These are phyloP conservation scores for Holocentrus rufus DNA, from an alignment of 2,797 vertebrate genomes.

Conservation along the genomic window DNA sequence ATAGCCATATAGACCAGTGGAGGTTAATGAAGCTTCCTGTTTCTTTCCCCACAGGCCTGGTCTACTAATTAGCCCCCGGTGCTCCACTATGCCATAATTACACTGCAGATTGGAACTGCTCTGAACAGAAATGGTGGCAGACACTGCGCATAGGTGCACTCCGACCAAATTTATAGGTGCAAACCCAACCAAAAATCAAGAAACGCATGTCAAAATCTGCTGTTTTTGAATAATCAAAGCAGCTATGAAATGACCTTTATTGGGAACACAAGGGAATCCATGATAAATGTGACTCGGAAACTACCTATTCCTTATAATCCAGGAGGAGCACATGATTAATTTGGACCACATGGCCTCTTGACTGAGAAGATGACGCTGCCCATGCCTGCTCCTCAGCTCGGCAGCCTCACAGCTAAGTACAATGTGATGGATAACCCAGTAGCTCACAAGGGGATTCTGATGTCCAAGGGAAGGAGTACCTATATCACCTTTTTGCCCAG, in stretches of 20 bases:
- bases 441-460: slow-evolving; percentile 36
- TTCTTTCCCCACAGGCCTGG: slow-evolving; percentile 68
- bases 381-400: background rate
- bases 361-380: slow-evolving; percentile 28
- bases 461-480: slow-evolving; percentile 46
- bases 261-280: background rate
- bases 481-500: slow-evolving; percentile 53
- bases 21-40: slow-evolving; percentile 78
- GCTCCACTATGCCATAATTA: slow-evolving; percentile 68
- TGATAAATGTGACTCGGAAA: slow-evolving; percentile 23
- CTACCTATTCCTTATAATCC: slow-evolving; percentile 8
- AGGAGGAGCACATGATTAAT: slow-evolving; percentile 49
- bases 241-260: slow-evolving; percentile 1
- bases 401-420: slow-evolving; percentile 52
- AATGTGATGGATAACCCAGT: slow-evolving; percentile 60
- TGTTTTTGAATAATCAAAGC: background rate
- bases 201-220: background rate
- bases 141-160: slow-evolving; percentile 18
- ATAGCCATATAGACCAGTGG: slow-evolving; percentile 30
- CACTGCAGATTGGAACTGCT: slow-evolving; percentile 39
- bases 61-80: slow-evolving; percentile 74
- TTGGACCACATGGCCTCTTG: slow-evolving; percentile 24
- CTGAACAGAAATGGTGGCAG: slow-evolving; percentile 33
- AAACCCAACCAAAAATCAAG: background rate
- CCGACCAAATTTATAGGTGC: background rate